Base-by-base conservation (phyloP, 2,888 invertebrate genomes). In the Allygus modestus region DNA sequence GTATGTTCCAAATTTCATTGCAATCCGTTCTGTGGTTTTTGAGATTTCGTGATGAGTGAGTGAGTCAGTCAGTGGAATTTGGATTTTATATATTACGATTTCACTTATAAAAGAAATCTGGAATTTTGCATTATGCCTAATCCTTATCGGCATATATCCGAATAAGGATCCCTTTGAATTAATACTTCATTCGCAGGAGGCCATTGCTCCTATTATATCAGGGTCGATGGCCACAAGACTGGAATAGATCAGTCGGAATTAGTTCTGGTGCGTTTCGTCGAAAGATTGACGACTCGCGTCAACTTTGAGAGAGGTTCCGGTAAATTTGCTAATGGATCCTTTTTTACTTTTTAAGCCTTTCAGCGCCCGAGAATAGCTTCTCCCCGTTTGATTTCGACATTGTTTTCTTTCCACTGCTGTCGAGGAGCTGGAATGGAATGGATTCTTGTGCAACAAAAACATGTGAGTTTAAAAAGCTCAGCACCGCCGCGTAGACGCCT, bases 261-360 rank as follows among this genome's bases (percentile, higher is more conserved):
- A 65, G 65, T 9, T 31, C 17, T 31, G 31, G 17, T 31, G 65
- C 26, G 28, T 65, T 12, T 31, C 54, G 54, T 54, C 15, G 23
- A 54, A 28, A 15, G 31, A 28, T 65, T 15, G 65, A 65, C 28
- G 17, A 65, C 65, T 5, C 28, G 31, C 11, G 65, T 65, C 65
- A 28, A n/a, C 28, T 12, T 28, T 5, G 5, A 28, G 9, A 28
- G 28, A 28, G 28, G 17, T 65, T 65, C 31, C 65, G 9, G 9
- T 20, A 65, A 65, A 65, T 31, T 65, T 17, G 28, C 65, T 65
- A 65, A 65, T 65, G 65, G 65, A 65, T 65, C 65, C 65, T 2
- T 11, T 31, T 65, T 28, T 28, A 65, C 17, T n/a, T 54, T 46
- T 46, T 46, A 54, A 20, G 20, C 23, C 54, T 23, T 51, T 51